Base-by-base conservation (phyloP, 2,888 invertebrate species). In the Melipona bicolor region DNA sequence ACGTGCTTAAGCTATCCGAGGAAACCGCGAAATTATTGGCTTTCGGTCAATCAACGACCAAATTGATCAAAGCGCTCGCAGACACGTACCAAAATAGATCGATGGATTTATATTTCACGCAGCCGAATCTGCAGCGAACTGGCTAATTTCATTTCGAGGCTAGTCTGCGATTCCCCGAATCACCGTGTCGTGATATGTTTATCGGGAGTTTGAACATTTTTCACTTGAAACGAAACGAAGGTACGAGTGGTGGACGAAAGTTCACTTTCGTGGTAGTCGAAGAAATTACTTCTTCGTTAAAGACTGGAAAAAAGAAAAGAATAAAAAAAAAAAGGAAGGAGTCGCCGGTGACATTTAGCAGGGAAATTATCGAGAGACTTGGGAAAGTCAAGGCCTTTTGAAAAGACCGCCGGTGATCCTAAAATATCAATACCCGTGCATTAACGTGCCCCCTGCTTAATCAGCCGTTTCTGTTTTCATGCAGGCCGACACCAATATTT, bases 1-100 rank as follows among this genome's bases (percentile, higher is more conserved):
- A 82, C 68, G 76, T 68, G 70, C 77, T 87, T 83, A 88, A 76
- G 74, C 83, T 72, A 54, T 61, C 74, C 65, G 77, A 79, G 85
- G 65, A 84, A 89, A 81, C 85, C 87, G 89, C 85, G 77, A 85
- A 91, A 92, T 92, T 91, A 92, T 91, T 89, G 91, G 89, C 86
- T 91, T 90, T 89, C 90, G 88, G 69, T 74, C 83, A 75, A 79
- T 86, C 86, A 81, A 83, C 79, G 77, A 82, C 79, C 83, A 89
- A 89, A 90, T 89, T 91, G 90, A 90, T 92, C 91, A 89, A 9
- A 43, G 85, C 85, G 61, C 76, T 75, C 82, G 79, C 75, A 76
- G 11, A 43, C 43, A 43, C 52, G 52, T 65, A 50, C 69, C 73
- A 84, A 79, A 87, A 85, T 81, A 76, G 43, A 43, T 85, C 87